Percentiles rank a stretch among this genome's conserved stretches.
Conservation (phyloP, 2,888 invertebrate species). For the Helleia helle region DNA sequence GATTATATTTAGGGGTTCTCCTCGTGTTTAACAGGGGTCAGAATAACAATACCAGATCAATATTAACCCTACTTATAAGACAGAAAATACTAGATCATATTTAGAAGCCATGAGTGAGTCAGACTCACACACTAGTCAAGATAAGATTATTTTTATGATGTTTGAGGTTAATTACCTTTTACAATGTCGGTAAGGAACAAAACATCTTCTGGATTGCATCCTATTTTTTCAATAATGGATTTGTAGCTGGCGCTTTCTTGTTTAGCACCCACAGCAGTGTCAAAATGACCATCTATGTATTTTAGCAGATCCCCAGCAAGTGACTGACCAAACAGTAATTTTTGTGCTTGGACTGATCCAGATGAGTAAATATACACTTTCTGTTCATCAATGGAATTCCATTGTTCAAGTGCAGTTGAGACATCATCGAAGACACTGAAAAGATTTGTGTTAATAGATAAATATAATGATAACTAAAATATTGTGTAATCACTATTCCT, state of each 20-base stretch:
- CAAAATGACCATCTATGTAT: slow-evolving; percentile 85
- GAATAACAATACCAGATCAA: too few species aligned
- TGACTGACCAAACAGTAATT: slow-evolving; percentile 86
- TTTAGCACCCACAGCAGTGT: slow-evolving; percentile 89
- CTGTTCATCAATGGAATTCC: slow-evolving; percentile 78
- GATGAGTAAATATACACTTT: slow-evolving; percentile 91
- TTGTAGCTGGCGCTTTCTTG: slow-evolving; percentile 84
- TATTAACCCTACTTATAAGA: too few species aligned
- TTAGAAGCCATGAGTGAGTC: too few species aligned
- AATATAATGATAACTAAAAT: too few species aligned
- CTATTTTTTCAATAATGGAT: slow-evolving; percentile 81
- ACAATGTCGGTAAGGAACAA: slow-evolving; percentile 91
- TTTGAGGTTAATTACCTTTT: slow-evolving; percentile 79
- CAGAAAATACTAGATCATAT: too few species aligned
- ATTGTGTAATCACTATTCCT: too few species aligned
- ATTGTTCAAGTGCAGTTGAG: slow-evolving; percentile 79
- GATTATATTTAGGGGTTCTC: too few species aligned
- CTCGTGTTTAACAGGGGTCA: too few species aligned
- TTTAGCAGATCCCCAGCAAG: slow-evolving; percentile 83
- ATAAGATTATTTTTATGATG: too few species aligned
- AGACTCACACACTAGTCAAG: too few species aligned
- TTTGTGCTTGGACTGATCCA: slow-evolving; percentile 92
- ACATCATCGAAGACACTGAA: slow-evolving; percentile 92
- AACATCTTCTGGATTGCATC: slow-evolving; percentile 77
- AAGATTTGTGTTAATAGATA: slow-evolving; percentile 20